Evolutionary conservation across 2,113 vertebrate species (phyloP).

Genomic region (Lipophrys pholis): DNA sequence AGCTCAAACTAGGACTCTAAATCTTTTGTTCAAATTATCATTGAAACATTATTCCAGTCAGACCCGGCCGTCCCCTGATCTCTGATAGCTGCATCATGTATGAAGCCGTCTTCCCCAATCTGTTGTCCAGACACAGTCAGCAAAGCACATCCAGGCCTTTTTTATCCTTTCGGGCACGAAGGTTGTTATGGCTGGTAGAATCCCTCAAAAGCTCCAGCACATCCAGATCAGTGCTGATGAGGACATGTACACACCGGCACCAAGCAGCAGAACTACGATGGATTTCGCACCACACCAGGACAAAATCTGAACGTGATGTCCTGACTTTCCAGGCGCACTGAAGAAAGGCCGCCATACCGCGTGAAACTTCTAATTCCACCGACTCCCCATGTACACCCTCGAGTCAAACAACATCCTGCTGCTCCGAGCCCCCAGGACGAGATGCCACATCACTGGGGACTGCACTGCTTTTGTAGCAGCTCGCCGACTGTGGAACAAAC

Average conservation of each 20-base stretch:
- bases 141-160: conserved; percentile 15
- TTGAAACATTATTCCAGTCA: conserved; percentile 1
- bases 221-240: conserved; percentile 5
- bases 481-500: conserved; percentile 32
- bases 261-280: background rate
- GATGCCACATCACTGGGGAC: conserved; percentile 6
- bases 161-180: background rate
- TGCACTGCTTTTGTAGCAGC: conserved; percentile 14
- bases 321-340: conserved; percentile 9
- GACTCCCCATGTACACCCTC: conserved; percentile 15
- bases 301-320: conserved; percentile 2
- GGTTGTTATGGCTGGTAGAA: conserved; percentile 15
- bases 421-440: conserved; percentile 8
- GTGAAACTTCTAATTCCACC: conserved; percentile 7
- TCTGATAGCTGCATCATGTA: background rate
- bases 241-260: conserved; percentile 17
- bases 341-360: background rate
- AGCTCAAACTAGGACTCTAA: too few relatives aligned
- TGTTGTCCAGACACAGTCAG: background rate
- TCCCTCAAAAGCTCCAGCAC: conserved; percentile 1
- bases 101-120: background rate
- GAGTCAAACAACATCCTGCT: conserved; percentile 43
- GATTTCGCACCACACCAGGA: conserved; percentile 1
- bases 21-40: too few relatives aligned
- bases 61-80: background rate